Percentiles rank a stretch among this genome's conserved stretches.
Evolutionary conservation across 2,888 invertebrate species (phyloP).

Genomic region (Stenodema calcarata): DNA sequence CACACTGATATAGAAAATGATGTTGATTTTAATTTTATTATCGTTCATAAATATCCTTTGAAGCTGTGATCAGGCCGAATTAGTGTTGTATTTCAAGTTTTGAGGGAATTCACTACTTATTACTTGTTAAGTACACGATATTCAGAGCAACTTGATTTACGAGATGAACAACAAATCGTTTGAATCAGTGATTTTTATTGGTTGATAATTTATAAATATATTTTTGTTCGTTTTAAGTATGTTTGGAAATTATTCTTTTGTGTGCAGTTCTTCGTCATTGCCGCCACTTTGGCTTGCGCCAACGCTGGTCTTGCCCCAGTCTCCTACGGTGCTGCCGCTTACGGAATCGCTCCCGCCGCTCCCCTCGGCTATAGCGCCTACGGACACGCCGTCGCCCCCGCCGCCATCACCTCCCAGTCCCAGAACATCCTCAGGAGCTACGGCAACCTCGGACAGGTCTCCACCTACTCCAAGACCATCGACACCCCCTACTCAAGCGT

Average conservation of each 20-base stretch:
- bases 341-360: conserved; percentile 57
- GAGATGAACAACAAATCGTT: too few relatives aligned
- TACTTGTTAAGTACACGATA: too few relatives aligned
- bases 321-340: conserved; percentile 60
- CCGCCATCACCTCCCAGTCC: conserved; percentile 66
- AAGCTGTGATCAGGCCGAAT: too few relatives aligned
- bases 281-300: conserved; percentile 60
- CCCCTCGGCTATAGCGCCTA: conserved; percentile 56
- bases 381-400: conserved; percentile 61
- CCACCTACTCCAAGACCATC: conserved; percentile 73
- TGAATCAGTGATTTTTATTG: too few relatives aligned
- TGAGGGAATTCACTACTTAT: too few relatives aligned
- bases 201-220: too few relatives aligned
- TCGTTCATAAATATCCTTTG: too few relatives aligned
- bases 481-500: conserved; percentile 77
- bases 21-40: too few relatives aligned
- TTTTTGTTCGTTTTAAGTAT: too few relatives aligned
- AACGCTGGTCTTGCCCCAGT: conserved; percentile 60
- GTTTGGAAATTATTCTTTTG: not conserved
- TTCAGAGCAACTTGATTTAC: too few relatives aligned
- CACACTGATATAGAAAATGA: too few relatives aligned
- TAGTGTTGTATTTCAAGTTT: too few relatives aligned
- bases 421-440: conserved; percentile 69
- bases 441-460: conserved; percentile 72
- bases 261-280: conserved; percentile 48